Evolutionary conservation across 2,113 vertebrate species (phyloP), one percentile per base, ranked within the genome.

Genomic region (Tragulus kanchil): DNA sequence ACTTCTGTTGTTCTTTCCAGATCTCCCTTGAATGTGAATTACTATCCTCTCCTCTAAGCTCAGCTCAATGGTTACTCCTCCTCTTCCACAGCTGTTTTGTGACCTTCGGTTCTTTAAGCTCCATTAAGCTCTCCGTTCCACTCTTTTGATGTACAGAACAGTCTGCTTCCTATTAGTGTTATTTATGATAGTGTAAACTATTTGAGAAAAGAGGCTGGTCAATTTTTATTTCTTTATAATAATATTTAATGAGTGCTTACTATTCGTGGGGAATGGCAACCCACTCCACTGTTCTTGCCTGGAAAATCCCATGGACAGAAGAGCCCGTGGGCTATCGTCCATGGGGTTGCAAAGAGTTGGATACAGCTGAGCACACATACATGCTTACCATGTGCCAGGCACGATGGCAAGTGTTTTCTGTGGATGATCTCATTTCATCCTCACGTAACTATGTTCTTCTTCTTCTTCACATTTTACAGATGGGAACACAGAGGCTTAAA

Each of bases 391-490:
- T 25, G 19, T 91, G 31, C 7, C 48, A 65, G 62, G 42, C 15
- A 56, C 56, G 56, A 52, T 28, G 17, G 12, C 6, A 23, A 65
- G 16, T 61, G 36, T 19, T 90, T 94, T 87, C 54, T 65, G 65
- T 71, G 21, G n/a, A 62, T 92, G 65, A 56, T 71, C 69, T 92
- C 10, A 83, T 78, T 96, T 93, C 25, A 73, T 89, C 50, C 59
- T 96, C 58, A 75, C 48, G 21, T 91, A 83, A 89, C 56, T 10
- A 8, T 50, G 42, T 88, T 86, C 23, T 82, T 94, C 83, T 85
- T 96, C 82, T 95, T 17, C 42, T 73, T 36, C 36, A 36, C 42
- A 67, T 79, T 67, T 94, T 86, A n/a, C 62, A 96, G 93, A 50
- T 93, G 65, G 62, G 54, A 85, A 93, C 88, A 65, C 75, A 11